These are phyloP conservation scores for Takifugu flavidus DNA, from an alignment of 2,113 vertebrate species.

Conservation along the genomic window DNA sequence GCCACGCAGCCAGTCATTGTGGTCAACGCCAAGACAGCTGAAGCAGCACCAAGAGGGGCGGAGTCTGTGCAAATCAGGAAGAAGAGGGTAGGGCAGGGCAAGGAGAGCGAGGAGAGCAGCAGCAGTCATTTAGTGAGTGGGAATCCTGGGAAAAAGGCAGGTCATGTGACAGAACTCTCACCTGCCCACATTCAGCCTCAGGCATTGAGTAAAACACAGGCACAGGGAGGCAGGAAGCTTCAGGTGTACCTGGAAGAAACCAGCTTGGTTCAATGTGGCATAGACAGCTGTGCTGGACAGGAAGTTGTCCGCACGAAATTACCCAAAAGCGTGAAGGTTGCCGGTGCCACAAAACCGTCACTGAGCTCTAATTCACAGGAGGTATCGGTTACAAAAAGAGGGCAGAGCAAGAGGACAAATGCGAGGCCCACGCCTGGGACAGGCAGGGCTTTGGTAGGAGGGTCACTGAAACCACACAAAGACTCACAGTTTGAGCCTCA, in stretches of 20 bases:
- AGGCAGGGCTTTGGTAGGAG: slow-evolving; percentile 39
- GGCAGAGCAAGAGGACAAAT: slow-evolving; percentile 29
- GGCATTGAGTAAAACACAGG: slow-evolving; percentile 15
- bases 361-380: slow-evolving; percentile 8
- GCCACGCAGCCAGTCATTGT: slow-evolving; percentile 62
- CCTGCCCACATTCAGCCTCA: slow-evolving; percentile 34
- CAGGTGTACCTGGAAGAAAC: slow-evolving; percentile 71
- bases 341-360: slow-evolving; percentile 30
- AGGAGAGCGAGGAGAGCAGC: slow-evolving; percentile 45
- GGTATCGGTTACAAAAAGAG: slow-evolving; percentile 6
- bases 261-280: slow-evolving; percentile 43
- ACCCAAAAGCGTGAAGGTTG: slow-evolving; percentile 45
- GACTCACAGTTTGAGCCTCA: slow-evolving; percentile 31
- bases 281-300: slow-evolving; percentile 13
- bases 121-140: slow-evolving; percentile 26
- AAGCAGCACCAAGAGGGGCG: slow-evolving; percentile 51
- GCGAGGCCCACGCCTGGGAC: background rate
- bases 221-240: slow-evolving; percentile 44
- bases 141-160: slow-evolving; percentile 55
- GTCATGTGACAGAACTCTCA: slow-evolving; percentile 58
- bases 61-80: slow-evolving; percentile 46
- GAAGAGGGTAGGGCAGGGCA: slow-evolving; percentile 35
- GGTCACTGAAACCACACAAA: slow-evolving; percentile 39
- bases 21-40: slow-evolving; percentile 32
- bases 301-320: slow-evolving; percentile 45